A percentile compares a stretch with the other conserved stretches of the same genome.
These are phyloP conservation scores for Palythoa grandiflora DNA, from an alignment of 92 coral and sea anemone genomes.

Conservation along the genomic window DNA sequence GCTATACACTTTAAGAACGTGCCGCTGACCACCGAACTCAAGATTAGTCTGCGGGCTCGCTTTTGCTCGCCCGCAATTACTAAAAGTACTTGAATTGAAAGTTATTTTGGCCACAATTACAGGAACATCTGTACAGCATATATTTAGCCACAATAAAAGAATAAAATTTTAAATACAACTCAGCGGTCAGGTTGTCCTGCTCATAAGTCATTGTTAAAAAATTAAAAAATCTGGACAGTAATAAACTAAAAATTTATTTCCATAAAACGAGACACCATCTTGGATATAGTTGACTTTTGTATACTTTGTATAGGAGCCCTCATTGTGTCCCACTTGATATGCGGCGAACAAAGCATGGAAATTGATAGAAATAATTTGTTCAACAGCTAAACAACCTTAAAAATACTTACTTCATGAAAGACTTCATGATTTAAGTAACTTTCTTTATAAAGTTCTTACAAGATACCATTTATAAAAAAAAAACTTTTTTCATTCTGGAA, in stretches of 20 bases:
- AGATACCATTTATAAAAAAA: background rate
- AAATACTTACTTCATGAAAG: background rate
- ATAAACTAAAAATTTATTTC: background rate
- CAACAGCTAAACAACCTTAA: background rate
- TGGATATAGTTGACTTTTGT: background rate
- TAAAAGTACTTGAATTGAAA: too few relatives aligned
- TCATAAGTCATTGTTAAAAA: too few relatives aligned
- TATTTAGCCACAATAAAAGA: too few relatives aligned
- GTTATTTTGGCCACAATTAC: too few relatives aligned
- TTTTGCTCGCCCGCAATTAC: too few relatives aligned
- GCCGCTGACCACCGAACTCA: too few relatives aligned
- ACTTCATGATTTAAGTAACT: background rate
- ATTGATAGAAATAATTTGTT: background rate
- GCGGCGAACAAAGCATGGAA: background rate
- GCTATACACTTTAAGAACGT: too few relatives aligned
- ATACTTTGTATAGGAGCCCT: background rate
- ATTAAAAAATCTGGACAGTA: background rate
- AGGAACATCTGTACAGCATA: too few relatives aligned
- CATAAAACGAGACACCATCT: background rate
- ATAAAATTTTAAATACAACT: too few relatives aligned
- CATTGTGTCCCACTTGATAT: constrained; percentile 1
- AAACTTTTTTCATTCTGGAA: background rate
- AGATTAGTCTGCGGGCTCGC: too few relatives aligned
- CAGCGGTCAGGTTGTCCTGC: too few relatives aligned
- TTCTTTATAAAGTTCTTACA: background rate